A percentile compares a stretch with the other conserved stretches of the same genome.
These are phyloP conservation scores for Odobenus rosmarus DNA, from an alignment of 2,113 vertebrate genomes.

Conservation along the genomic window DNA sequence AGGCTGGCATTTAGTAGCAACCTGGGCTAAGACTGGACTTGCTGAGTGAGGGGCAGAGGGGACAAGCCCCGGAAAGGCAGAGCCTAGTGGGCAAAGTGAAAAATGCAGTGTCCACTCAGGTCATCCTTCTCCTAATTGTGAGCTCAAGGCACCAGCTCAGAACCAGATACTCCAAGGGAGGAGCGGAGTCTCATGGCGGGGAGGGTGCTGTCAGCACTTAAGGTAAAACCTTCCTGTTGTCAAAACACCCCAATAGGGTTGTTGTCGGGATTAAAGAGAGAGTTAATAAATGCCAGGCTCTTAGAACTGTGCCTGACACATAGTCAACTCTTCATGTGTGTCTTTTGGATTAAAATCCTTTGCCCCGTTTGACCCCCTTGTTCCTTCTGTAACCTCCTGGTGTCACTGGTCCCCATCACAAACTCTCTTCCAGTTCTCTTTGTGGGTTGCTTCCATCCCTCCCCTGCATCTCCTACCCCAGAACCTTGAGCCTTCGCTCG, in stretches of 20 bases:
- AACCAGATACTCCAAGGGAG: not conserved
- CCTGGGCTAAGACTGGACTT: not conserved
- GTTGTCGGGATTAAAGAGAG: slow-evolving; percentile 1
- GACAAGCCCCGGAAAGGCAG: not conserved
- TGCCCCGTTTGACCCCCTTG: not conserved
- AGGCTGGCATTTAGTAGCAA: not conserved
- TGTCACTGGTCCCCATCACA: not conserved
- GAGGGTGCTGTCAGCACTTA: not conserved
- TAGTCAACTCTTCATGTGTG: not conserved
- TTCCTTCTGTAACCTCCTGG: not conserved
- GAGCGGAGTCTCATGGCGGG: not conserved
- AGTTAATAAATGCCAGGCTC: not conserved
- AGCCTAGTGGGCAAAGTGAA: not conserved
- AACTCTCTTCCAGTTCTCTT: not conserved
- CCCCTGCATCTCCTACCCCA: not conserved
- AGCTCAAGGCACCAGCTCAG: not conserved
- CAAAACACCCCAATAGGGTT: not conserved
- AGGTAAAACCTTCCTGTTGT: not conserved
- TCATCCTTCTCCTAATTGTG: not conserved
- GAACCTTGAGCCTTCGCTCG: not conserved
- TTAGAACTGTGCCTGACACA: not conserved
- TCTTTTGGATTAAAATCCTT: not conserved
- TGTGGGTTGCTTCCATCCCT: not conserved
- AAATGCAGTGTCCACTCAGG: not conserved
- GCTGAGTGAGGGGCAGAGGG: not conserved